Evolutionary conservation across 2,888 invertebrate genomes (phyloP), one percentile per base, ranked within the genome.

Genomic region (Torymus texanus): DNA sequence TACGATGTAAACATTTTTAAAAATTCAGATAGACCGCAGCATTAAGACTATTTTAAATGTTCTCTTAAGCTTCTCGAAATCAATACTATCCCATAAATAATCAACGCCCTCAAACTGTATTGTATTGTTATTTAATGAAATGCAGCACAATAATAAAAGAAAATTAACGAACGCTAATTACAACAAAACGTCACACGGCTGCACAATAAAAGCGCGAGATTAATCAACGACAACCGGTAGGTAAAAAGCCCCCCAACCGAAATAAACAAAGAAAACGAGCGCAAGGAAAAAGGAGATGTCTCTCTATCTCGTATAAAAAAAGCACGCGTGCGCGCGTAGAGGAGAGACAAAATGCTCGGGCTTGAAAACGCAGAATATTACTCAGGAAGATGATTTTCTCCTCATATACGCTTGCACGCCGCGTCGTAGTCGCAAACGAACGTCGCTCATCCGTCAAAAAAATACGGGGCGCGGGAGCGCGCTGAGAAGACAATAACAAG

Each of bases 401-500:
- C 75, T 76, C 78, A 68, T 75, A 63, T 68, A 81, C 73, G 59
- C 61, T 59, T 62, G 29, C 16, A 16, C 50, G 74, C 55, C 41
- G 56, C 55, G 70, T 66, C 61, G 65, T 41, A 51, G 67, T 55
- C 53, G 80, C 76, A 78, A 78, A 80, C 78, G 75, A 78, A 75
- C 78, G 78, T 78, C 75, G 75, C 78, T 78, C 79, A 76, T 74
- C 75, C 76, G 70, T 81, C 78, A 80, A 66, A 74, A 78, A 73
- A 79, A 67, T 62, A 74, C 78, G 62, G 72, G 67, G 53, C 50
- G 51, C 59, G 68, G 59, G n/a, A 10, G 3, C 29, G 70, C n/a
- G 70, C 55, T 24, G 51, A 59, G 74, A 77, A 81, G 76, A 79
- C 79, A 81, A 81, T 77, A 79, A 81, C 79, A 77, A 81, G 68